phyloP scores from a whole-genome alignment of 2,888 invertebrate species.

The Erebia aethiops region DNA sequence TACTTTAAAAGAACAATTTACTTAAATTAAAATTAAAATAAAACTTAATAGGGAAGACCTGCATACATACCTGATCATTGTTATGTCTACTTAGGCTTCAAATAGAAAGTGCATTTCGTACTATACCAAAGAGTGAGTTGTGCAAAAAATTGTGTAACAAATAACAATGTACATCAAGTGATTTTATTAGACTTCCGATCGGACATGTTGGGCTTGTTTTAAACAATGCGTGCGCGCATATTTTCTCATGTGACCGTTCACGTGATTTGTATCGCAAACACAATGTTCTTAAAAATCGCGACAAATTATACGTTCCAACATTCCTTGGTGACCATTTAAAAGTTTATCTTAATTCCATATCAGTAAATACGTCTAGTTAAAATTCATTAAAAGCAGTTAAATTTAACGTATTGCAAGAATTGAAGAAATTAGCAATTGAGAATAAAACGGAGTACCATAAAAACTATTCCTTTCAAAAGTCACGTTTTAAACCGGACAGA shows the following conservation, averaged over 20 bases:
- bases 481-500: slow-evolving; percentile 31
- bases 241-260: slow-evolving; percentile 41
- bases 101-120: slow-evolving; percentile 66
- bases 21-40: no score
- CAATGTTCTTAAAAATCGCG: slow-evolving; percentile 16
- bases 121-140: slow-evolving; percentile 66
- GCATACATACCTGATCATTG: no score
- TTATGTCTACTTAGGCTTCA: slow-evolving; percentile 4
- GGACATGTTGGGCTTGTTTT: slow-evolving; percentile 55
- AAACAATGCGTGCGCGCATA: slow-evolving; percentile 37
- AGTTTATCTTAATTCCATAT: slow-evolving; percentile 15
- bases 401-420: slow-evolving; percentile 30
- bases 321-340: slow-evolving; percentile 16
- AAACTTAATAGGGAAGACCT: no score
- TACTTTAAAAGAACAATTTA: no score
- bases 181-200: slow-evolving; percentile 74
- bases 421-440: slow-evolving; percentile 69
- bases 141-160: slow-evolving; percentile 70
- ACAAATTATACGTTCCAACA: slow-evolving; percentile 11
- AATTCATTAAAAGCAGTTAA: slow-evolving; percentile 41
- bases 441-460: slow-evolving; percentile 54
- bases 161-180: slow-evolving; percentile 58
- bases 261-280: slow-evolving; percentile 40
- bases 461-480: slow-evolving; percentile 47
- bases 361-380: slow-evolving; percentile 24